Conservation (phyloP, 2,797 vertebrate species). For the Acipenser transmontanus region DNA sequence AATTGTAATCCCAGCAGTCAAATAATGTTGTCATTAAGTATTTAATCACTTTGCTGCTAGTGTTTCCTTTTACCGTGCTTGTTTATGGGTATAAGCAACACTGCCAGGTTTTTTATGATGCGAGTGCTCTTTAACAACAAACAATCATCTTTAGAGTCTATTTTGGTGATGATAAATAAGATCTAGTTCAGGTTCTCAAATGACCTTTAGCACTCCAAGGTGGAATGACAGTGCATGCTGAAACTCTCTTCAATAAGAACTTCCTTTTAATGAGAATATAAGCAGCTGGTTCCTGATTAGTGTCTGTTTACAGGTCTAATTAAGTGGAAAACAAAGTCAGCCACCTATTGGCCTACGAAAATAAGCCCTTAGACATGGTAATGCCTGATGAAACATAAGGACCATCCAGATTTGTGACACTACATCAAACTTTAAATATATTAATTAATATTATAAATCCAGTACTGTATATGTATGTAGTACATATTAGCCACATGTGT, state of each 20-base stretch:
- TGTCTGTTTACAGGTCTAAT: constrained; percentile 54
- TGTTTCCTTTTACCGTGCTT: constrained; percentile 6
- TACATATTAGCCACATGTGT: no score
- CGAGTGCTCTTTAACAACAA: constrained; percentile 22
- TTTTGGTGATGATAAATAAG: constrained; percentile 36
- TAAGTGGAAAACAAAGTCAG: constrained; percentile 40
- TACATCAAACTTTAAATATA: no score
- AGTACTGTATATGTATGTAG: no score
- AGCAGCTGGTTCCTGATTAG: constrained; percentile 67
- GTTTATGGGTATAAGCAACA: constrained; percentile 13
- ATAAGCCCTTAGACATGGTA: no score
- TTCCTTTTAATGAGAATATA: constrained; percentile 53
- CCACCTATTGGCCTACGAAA: no score
- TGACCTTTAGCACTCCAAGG: constrained; percentile 36
- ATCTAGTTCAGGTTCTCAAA: constrained; percentile 26
- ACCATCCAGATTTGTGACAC: no score
- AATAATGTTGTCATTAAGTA: constrained; percentile 37
- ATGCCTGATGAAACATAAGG: no score
- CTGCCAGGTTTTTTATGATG: constrained; percentile 18
- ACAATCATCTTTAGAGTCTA: constrained; percentile 22
- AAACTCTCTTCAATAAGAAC: neutral
- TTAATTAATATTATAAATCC: no score
- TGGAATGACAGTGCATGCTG: constrained; percentile 17
- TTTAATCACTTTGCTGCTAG: constrained; percentile 29
- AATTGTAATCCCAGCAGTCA: constrained; percentile 32